Evolutionary conservation across 2,113 vertebrate species (phyloP), one percentile per base, ranked within the genome.

Genomic region (Gnathonemus echidnorhynchus): DNA sequence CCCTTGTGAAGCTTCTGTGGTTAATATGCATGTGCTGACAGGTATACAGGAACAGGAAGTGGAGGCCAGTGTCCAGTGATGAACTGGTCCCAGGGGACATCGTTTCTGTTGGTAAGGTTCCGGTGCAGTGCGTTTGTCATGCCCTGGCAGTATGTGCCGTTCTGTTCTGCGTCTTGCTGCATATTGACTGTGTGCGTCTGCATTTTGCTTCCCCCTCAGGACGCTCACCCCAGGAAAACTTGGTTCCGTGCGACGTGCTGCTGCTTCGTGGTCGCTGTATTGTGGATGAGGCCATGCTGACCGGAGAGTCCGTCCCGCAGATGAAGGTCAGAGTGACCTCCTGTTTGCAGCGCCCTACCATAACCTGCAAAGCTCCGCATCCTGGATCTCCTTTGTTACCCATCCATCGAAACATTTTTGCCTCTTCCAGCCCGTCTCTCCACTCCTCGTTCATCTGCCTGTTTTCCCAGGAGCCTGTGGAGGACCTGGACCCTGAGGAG

Each of bases 281-380:
- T 0, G 97, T 99, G 53, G 98, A 99, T 0, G 98, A 99, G 92
- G 98, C 98, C 0, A 99, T 99, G 98, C 95, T 99, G 90, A 99
- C 98, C 0, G 98, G 98, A 77, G 98, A 99, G 91, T 99, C 98
- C 0, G 98, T 99, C 31, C 98, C 98, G 0, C 98, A 99, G 92
- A 99, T 99, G 98, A 99, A 99, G 97, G 98, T 96, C 35, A 46
- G 92, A 58, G 5, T 24, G 1, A 24, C 87, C 7, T 10, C 2
- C 90, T 39, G 53, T 0, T 52, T 49, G 19, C 5, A 48, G 5
- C 66, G 6, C 27, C 21, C 39, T 5, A n/a, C 21, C 46, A 56
- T 50, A 3, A 46, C 24, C 31, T 52, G n/a, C 13, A 35, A 35
- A 24, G 42, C n/a, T 77, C 9, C 19, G 7, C 2, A n/a, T 21